Evolutionary conservation across 2,113 vertebrate genomes (phyloP).

Genomic region (western clawed frog (Xenopus tropicalis)): DNA sequence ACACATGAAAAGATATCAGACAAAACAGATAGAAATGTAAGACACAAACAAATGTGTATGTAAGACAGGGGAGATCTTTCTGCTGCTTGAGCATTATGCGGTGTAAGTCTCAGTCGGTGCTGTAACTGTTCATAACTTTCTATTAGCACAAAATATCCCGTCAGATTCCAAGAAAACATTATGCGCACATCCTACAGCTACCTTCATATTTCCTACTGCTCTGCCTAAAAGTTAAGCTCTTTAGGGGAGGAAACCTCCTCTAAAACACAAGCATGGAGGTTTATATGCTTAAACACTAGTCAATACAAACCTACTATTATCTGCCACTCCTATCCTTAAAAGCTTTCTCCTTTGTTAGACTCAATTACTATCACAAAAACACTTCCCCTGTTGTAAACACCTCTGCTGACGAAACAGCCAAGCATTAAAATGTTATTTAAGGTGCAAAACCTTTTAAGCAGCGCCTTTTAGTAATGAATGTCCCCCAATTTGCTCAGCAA

Average conservation of each 20-base stretch:
- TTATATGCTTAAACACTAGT: not conserved
- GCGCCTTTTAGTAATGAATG: not conserved
- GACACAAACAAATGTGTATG: conserved; percentile 1
- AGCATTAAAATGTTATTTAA: not conserved
- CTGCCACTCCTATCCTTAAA: not conserved
- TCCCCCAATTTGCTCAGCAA: not conserved
- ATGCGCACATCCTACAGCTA: conserved; percentile 10
- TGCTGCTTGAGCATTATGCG: conserved; percentile 9
- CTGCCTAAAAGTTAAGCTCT: not conserved
- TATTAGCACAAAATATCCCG: not conserved
- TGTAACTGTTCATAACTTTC: not conserved
- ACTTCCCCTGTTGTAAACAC: not conserved
- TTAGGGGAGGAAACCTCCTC: not conserved
- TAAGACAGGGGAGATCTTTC: not conserved
- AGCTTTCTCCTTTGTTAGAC: not conserved
- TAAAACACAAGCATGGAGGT: not conserved
- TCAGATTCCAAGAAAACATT: not conserved
- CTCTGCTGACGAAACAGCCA: no score
- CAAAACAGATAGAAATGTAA: conserved; percentile 18
- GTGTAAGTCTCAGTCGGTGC: not conserved
- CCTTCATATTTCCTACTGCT: not conserved
- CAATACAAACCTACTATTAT: not conserved
- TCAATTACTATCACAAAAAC: not conserved
- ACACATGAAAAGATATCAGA: not conserved
- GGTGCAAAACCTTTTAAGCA: not conserved